Base-by-base conservation (phyloP, 1,140 invertebrate species). In the Trichonephila inaurata region DNA sequence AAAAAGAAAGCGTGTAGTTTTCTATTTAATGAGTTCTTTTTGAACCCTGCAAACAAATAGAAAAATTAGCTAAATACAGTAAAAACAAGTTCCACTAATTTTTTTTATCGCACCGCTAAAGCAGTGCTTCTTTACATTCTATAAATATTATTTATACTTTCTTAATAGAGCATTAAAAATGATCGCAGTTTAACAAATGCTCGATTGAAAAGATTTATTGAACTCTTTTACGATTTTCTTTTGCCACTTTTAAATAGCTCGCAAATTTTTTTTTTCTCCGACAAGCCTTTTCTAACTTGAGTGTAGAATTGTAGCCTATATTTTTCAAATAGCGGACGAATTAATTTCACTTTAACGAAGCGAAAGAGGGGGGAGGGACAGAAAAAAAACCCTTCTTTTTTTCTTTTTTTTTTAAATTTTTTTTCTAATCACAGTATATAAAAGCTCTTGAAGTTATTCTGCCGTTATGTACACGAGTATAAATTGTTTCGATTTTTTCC, bases 281-380 rank as follows among this genome's bases (percentile, higher is more conserved):
- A 82, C 44, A 40, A 87, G 24, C n/a, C 83, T 92, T 81, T 87
- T 62, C 82, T 28, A 18, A 60, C 91, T 92, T 92, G 82, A 83
- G 91, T 92, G 91, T 82, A 72, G 82, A 88, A 93, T 93, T 88
- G 92, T 93, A 93, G 85, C 92, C 92, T 93, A 93, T 93, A 93
- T 93, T 93, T 93, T 89, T 93, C 92, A 93, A 93, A 93, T 93
- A 89, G 85, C 92, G 64, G 86, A 92, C 92, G 66, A 93, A 93
- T 93, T 93, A 93, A 93, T 93, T 93, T 93, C 92, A 93, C 92
- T 93, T 93, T 93, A 93, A 93, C 92, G 92, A 93, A 93, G 64
- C 85, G 61, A 87, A 86, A 94, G 58, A 92, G 82, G 77, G 51
- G 58, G 14, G 64, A 8, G n/a, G 24, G 7, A 21, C n/a, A 51